A percentile compares a stretch with the other conserved stretches of the same genome.
Evolutionary conservation across 2,113 vertebrate species (phyloP).

Genomic region (Ceyx cyanopectus): DNA sequence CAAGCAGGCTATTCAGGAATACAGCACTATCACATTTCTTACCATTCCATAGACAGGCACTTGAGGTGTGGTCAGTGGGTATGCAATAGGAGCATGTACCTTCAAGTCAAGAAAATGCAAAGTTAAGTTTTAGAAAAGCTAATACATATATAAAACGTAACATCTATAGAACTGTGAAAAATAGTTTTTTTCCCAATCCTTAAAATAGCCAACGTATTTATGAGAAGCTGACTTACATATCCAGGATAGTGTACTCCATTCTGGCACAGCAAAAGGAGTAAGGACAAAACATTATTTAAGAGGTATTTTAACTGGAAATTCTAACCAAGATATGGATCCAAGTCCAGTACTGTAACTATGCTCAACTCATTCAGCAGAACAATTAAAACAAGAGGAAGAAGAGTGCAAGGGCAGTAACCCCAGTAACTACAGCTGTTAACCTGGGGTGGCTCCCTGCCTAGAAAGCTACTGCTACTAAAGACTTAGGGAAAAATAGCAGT

Average conservation of each 20-base stretch:
- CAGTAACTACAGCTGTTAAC: background rate
- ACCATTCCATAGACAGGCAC: conserved; percentile 95
- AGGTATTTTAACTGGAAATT: background rate
- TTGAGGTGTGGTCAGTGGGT: conserved; percentile 90
- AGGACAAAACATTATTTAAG: conserved; percentile 58
- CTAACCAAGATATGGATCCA: background rate
- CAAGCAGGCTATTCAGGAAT: background rate
- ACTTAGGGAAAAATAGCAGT: accelerated
- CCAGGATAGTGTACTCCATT: conserved; percentile 90
- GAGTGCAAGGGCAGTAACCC: background rate
- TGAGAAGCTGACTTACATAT: conserved; percentile 84
- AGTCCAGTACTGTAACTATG: background rate
- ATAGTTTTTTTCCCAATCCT: background rate
- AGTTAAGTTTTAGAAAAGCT: background rate
- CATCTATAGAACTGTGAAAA: background rate
- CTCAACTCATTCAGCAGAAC: background rate
- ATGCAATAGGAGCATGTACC: conserved; percentile 87
- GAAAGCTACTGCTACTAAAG: background rate
- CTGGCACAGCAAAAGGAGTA: conserved; percentile 79
- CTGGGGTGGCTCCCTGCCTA: background rate
- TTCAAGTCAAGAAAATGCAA: background rate
- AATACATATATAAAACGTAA: background rate
- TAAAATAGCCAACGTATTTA: background rate
- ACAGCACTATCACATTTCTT: conserved; percentile 24
- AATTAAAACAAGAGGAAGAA: background rate